Evolutionary conservation across 37 sponge, comb jelly and placozoan genomes (phyloP).

Genomic region (Amphimedon queenslandica): DNA sequence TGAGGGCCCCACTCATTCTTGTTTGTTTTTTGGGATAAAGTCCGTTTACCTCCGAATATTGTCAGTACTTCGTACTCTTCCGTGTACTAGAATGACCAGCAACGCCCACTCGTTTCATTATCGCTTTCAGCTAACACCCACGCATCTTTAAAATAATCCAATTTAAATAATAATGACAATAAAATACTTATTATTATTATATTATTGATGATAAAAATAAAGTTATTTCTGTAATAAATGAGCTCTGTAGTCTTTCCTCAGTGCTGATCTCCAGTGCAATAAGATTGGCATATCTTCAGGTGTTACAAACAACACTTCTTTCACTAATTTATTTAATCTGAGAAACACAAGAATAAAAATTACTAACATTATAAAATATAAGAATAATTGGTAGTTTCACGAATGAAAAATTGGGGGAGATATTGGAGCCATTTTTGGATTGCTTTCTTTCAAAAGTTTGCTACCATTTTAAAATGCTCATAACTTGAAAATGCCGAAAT

Average conservation of each 20-base stretch:
- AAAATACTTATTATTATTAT: neutral
- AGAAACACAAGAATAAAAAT: neutral
- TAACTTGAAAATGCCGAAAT: too few species aligned
- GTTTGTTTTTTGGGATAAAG: too few species aligned
- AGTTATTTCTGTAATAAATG: slow-evolving; percentile 1
- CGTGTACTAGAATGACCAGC: too few species aligned
- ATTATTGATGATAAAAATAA: neutral
- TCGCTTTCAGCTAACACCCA: too few species aligned
- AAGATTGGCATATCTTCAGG: slow-evolving; percentile 51
- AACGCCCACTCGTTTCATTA: too few species aligned
- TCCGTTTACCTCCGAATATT: too few species aligned
- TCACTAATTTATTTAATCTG: slow-evolving; percentile 37
- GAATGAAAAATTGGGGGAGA: neutral
- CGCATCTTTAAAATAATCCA: too few species aligned
- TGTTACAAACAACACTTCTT: slow-evolving; percentile 33
- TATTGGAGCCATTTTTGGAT: neutral
- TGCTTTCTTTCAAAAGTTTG: neutral
- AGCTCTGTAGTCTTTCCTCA: slow-evolving; percentile 28
- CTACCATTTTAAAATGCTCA: too few species aligned
- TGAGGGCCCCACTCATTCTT: slow-evolving; percentile 72
- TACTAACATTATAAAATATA: neutral
- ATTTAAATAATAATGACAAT: neutral
- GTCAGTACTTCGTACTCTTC: too few species aligned
- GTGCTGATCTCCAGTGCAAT: slow-evolving; percentile 60
- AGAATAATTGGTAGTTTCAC: neutral